phyloP scores from a whole-genome alignment of 1,140 invertebrate genomes.

The Drosophila ananassae region DNA sequence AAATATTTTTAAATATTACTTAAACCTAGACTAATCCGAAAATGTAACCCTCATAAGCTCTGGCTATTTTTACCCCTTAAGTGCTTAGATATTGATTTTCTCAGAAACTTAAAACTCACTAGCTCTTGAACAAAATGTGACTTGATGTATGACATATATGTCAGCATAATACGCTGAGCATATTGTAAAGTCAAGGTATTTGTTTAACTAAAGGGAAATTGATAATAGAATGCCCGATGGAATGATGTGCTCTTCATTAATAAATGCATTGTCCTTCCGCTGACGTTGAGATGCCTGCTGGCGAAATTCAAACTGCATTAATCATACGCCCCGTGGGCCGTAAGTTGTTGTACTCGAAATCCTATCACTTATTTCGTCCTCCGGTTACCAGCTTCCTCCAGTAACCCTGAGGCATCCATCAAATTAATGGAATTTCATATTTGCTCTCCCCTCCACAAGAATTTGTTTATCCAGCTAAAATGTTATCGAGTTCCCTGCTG shows the following conservation, averaged over 20 bases:
- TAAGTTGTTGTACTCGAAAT: conserved; percentile 28
- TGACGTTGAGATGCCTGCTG: conserved; percentile 7
- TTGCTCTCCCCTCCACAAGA: conserved; percentile 42
- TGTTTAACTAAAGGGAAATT: neutral
- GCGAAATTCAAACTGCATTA: conserved; percentile 52
- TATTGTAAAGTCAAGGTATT: neutral
- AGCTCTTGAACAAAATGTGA: neutral
- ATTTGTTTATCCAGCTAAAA: conserved; percentile 68
- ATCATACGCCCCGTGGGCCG: conserved; percentile 55
- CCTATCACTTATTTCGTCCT: conserved; percentile 7
- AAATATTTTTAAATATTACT: too few relatives aligned
- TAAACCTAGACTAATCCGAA: too few relatives aligned
- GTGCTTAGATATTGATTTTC: too few relatives aligned
- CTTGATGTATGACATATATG: neutral
- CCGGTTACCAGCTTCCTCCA: neutral
- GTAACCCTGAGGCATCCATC: conserved; percentile 43
- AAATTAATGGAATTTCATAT: conserved; percentile 78
- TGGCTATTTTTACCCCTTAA: too few relatives aligned
- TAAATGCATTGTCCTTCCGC: conserved; percentile 28
- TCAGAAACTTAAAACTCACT: too few relatives aligned
- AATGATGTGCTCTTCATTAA: conserved; percentile 36
- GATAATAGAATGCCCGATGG: neutral
- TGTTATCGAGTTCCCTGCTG: conserved; percentile 56
- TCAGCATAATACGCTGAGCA: neutral
- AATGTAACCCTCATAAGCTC: too few relatives aligned